Conservation (phyloP, 2,888 invertebrate species). For the Acronicta leporina region DNA sequence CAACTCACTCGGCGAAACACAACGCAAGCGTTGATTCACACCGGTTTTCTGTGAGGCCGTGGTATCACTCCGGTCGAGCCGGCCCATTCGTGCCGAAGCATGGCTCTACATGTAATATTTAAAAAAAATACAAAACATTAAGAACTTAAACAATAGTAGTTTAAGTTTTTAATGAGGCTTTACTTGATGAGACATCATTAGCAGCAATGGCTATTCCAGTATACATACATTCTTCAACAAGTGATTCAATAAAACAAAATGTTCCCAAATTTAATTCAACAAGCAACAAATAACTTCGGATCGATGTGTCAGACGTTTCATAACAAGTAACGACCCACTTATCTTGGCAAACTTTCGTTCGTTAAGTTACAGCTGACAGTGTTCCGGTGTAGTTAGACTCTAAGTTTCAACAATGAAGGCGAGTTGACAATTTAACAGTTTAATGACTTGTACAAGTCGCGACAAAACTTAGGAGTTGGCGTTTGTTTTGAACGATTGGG, state of each 20-base stretch:
- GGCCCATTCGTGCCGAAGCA: too few species aligned
- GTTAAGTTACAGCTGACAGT: constrained; percentile 53
- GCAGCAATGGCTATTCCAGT: too few species aligned
- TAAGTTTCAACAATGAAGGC: constrained; percentile 56
- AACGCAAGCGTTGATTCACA: too few species aligned
- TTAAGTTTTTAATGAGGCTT: too few species aligned
- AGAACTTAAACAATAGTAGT: too few species aligned
- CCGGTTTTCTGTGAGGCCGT: too few species aligned
- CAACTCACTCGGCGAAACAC: too few species aligned
- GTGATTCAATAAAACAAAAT: background rate
- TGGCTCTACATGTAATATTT: too few species aligned
- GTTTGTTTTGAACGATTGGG: constrained; percentile 45
- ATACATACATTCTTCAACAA: background rate
- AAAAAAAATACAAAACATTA: too few species aligned
- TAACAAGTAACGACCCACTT: constrained; percentile 56
- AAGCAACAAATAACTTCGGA: constrained; percentile 20
- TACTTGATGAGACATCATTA: too few species aligned
- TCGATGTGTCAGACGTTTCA: constrained; percentile 46
- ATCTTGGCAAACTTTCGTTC: constrained; percentile 56
- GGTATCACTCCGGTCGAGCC: too few species aligned
- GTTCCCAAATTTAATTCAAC: constrained; percentile 13
- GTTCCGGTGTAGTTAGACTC: constrained; percentile 52
- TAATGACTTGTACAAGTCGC: constrained; percentile 56
- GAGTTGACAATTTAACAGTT: constrained; percentile 60
- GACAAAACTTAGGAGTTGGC: constrained; percentile 46